Percentiles rank a stretch among this genome's conserved stretches.
phyloP scores from a whole-genome alignment of 2,113 vertebrate species.

The Ctenodactylus gundi region DNA sequence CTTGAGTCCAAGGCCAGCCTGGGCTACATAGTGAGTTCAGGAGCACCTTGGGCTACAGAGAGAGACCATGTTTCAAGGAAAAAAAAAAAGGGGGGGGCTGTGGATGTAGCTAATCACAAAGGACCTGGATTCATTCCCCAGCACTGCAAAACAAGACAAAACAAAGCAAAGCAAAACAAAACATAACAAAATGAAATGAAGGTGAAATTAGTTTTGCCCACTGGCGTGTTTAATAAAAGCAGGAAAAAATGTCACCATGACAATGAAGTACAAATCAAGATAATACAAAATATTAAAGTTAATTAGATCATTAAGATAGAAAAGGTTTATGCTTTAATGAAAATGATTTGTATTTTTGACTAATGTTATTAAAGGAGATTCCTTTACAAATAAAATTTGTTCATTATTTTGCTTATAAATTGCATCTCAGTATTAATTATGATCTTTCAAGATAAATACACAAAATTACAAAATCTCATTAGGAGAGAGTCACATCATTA shows the following conservation, averaged over 20 bases:
- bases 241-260: not conserved
- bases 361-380: constrained; percentile 56
- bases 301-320: not conserved
- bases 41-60: too few relatives aligned
- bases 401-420: constrained; percentile 37
- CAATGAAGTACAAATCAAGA: not conserved
- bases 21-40: too few relatives aligned
- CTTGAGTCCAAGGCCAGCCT: too few relatives aligned
- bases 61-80: too few relatives aligned
- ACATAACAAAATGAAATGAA: too few relatives aligned
- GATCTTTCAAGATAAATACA: constrained; percentile 55
- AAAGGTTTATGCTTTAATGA: not conserved
- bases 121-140: too few relatives aligned
- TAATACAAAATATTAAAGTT: not conserved
- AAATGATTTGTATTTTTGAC: constrained; percentile 44
- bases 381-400: constrained; percentile 61
- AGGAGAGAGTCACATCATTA: not conserved
- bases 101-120: too few relatives aligned
- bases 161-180: too few relatives aligned
- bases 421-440: constrained; percentile 64
- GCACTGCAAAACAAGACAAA: too few relatives aligned
- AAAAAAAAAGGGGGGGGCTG: too few relatives aligned
- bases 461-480: constrained; percentile 64
- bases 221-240: not conserved
- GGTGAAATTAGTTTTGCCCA: not conserved